These are phyloP conservation scores for Upupa epops DNA, from an alignment of 2,113 vertebrate species.

Conservation along the genomic window DNA sequence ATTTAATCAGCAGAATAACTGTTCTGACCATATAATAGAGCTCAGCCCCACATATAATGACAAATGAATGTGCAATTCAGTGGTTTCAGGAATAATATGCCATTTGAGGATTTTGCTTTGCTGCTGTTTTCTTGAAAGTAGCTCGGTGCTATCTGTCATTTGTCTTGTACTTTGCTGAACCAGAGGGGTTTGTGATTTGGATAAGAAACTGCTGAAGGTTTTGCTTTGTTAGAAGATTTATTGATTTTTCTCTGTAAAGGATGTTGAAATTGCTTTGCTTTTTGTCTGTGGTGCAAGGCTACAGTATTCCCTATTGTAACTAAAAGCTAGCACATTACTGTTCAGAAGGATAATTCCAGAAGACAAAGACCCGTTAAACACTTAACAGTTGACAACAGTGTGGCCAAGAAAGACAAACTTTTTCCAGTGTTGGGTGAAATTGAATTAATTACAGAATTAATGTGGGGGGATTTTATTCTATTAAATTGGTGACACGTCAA, in stretches of 20 bases:
- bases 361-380: background rate
- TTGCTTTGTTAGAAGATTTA: slow-evolving; percentile 17
- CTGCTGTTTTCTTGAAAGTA: background rate
- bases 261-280: slow-evolving; percentile 27
- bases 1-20: background rate
- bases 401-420: background rate
- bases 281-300: background rate
- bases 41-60: background rate
- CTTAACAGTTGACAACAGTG: background rate
- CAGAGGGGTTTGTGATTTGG: slow-evolving; percentile 4
- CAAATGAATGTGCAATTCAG: background rate
- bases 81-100: background rate
- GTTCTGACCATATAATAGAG: background rate
- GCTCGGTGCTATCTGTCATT: slow-evolving; percentile 1
- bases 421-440: background rate
- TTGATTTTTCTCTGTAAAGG: slow-evolving; percentile 31
- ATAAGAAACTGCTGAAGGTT: slow-evolving; percentile 27
- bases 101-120: background rate
- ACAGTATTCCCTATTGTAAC: background rate
- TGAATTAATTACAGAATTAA: background rate
- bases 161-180: background rate
- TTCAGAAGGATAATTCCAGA: background rate
- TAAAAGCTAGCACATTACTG: background rate
- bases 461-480: background rate
- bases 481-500: background rate